A percentile compares a stretch with the other conserved stretches of the same genome.
Conservation (phyloP, 2,888 invertebrate genomes). For the Erpobdella octoculata region DNA sequence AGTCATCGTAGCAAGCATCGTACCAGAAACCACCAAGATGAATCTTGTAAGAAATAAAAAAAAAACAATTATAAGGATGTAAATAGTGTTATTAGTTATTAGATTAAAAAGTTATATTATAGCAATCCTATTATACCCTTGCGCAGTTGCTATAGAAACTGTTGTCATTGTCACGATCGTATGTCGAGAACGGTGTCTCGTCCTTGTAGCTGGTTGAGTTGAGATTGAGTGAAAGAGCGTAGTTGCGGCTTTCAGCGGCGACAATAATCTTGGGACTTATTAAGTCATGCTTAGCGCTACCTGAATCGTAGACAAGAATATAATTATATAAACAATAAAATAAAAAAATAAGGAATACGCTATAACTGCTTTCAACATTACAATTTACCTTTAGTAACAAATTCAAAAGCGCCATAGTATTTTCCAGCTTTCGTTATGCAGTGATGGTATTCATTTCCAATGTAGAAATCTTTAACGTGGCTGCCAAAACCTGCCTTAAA, state of each 20-base stretch:
- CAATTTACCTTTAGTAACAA: constrained; percentile 15
- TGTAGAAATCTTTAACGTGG: constrained; percentile 20
- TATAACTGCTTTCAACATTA: background rate
- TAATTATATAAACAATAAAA: background rate
- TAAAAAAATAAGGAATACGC: background rate
- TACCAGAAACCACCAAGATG: constrained; percentile 29
- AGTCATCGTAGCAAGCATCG: constrained; percentile 25
- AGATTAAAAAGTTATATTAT: background rate
- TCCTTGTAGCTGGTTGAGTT: constrained; percentile 11
- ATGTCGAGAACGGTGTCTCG: constrained; percentile 25
- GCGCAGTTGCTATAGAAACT: constrained; percentile 31
- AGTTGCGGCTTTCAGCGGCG: constrained; percentile 13
- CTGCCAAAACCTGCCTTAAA: constrained; percentile 29
- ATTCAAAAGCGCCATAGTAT: constrained; percentile 16
- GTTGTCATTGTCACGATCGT: constrained; percentile 30
- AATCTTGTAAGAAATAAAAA: background rate
- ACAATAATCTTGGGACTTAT: background rate
- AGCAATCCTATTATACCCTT: background rate
- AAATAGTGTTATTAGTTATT: background rate
- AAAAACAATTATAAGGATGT: background rate
- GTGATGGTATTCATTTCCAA: constrained; percentile 25
- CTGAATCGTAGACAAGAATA: background rate
- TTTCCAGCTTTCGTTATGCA: constrained; percentile 25
- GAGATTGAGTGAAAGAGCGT: background rate
- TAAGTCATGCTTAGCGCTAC: background rate